Conservation (phyloP, 2,797 vertebrate genomes). For the Rhadinocentrus ornatus region DNA sequence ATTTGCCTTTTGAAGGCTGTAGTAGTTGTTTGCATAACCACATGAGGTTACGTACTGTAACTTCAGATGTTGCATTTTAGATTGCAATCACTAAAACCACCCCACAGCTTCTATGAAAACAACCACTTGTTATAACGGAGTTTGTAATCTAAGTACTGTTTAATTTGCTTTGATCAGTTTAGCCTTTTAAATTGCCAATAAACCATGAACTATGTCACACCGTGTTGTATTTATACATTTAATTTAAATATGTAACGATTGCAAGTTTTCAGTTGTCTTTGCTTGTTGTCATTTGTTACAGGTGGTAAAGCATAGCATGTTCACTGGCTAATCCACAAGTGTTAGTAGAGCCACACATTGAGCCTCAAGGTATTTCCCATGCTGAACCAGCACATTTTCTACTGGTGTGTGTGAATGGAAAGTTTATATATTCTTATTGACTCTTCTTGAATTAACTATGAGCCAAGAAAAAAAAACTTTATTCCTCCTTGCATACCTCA, state of each 20-base stretch:
- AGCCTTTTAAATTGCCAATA: constrained; percentile 16
- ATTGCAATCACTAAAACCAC: constrained; percentile 54
- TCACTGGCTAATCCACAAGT: not conserved
- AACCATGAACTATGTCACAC: constrained; percentile 37
- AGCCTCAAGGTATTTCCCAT: not conserved
- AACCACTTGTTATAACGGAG: constrained; percentile 45
- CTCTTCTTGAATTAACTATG: not conserved
- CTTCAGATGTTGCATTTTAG: constrained; percentile 51
- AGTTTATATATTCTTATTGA: not conserved
- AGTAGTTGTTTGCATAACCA: constrained; percentile 50
- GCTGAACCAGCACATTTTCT: not conserved
- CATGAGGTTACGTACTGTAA: constrained; percentile 58
- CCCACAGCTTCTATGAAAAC: constrained; percentile 59
- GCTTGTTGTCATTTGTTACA: not conserved
- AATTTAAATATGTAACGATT: constrained; percentile 9
- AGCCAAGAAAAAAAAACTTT: not conserved
- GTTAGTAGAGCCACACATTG: not conserved
- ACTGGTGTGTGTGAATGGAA: not conserved
- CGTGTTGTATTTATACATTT: constrained; percentile 39
- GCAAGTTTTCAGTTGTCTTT: not conserved
- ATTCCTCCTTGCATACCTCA: not conserved
- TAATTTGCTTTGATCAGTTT: constrained; percentile 34
- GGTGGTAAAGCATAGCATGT: not conserved
- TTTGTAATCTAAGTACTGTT: constrained; percentile 27
- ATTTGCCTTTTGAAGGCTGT: constrained; percentile 65